A percentile compares a stretch with the other conserved stretches of the same genome.
Conservation (phyloP, 1,140 invertebrate genomes). For the Drosophila pachea region DNA sequence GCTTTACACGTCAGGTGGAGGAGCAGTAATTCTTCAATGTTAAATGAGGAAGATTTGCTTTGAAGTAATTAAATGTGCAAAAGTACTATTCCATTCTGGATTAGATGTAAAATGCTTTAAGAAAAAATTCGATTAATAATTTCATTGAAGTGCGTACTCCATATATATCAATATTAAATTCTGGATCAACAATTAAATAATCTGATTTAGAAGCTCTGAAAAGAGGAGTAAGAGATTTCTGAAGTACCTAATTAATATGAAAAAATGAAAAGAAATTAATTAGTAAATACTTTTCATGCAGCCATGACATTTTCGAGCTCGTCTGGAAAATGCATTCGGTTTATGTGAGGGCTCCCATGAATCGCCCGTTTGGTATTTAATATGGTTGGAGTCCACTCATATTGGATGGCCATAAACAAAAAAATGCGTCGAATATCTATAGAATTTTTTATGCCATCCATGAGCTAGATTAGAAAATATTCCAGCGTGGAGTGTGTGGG, state of each 20-base stretch:
- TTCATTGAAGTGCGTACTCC: neutral
- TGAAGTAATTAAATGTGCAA: neutral
- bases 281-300: neutral
- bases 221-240: too few species aligned
- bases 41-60: slow-evolving; percentile 15
- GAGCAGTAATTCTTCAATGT: neutral
- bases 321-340: neutral
- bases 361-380: slow-evolving; percentile 4
- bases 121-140: neutral
- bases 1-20: slow-evolving; percentile 26
- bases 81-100: too few species aligned
- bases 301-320: too few species aligned
- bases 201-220: too few species aligned
- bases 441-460: slow-evolving; percentile 13
- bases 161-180: neutral
- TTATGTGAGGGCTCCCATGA: neutral
- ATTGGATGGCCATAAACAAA: slow-evolving; percentile 17
- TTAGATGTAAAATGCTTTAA: too few species aligned
- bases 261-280: too few species aligned
- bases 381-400: neutral
- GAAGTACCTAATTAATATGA: too few species aligned
- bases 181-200: too few species aligned
- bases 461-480: slow-evolving; percentile 35
- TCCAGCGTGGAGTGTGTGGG: neutral
- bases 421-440: slow-evolving; percentile 31